Percentiles rank a stretch among this genome's conserved stretches.
phyloP scores from a whole-genome alignment of 1,140 invertebrate genomes.

The Caenorhabditis inopinata region DNA sequence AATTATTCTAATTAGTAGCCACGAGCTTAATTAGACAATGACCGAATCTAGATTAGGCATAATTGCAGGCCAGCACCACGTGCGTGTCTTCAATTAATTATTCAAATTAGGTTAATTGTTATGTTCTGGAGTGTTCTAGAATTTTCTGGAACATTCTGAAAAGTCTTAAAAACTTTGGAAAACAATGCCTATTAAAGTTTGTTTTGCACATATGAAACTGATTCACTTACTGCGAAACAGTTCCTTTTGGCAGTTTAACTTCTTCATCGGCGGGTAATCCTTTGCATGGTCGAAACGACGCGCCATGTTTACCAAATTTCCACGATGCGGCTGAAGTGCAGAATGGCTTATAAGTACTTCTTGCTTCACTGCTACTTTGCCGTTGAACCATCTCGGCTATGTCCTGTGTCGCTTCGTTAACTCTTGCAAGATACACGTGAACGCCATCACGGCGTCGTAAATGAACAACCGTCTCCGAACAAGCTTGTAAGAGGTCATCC shows the following conservation, averaged over 20 bases:
- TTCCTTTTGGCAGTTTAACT: not conserved
- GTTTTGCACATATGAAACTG: too few relatives aligned
- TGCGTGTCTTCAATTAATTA: too few relatives aligned
- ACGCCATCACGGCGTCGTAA: not conserved
- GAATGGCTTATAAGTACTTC: too few relatives aligned
- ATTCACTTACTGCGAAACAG: not conserved
- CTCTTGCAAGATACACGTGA: not conserved
- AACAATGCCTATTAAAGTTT: too few relatives aligned
- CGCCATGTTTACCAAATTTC: not conserved
- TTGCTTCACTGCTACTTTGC: not conserved
- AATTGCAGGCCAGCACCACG: too few relatives aligned
- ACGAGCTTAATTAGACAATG: too few relatives aligned
- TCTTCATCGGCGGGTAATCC: not conserved
- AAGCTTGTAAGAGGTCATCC: not conserved
- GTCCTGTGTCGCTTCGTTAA: not conserved
- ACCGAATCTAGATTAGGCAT: too few relatives aligned
- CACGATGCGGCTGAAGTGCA: not conserved
- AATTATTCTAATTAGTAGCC: too few relatives aligned
- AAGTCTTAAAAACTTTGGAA: too few relatives aligned
- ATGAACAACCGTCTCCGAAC: not conserved
- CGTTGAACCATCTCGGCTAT: constrained; percentile 1
- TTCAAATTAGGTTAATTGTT: too few relatives aligned
- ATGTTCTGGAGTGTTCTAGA: too few relatives aligned
- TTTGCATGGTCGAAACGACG: not conserved
- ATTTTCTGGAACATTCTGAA: too few relatives aligned